Percentiles rank a stretch among this genome's conserved stretches.
Conservation (phyloP, 2,113 vertebrate genomes). For the rabbit (Oryctolagus cuniculus) region DNA sequence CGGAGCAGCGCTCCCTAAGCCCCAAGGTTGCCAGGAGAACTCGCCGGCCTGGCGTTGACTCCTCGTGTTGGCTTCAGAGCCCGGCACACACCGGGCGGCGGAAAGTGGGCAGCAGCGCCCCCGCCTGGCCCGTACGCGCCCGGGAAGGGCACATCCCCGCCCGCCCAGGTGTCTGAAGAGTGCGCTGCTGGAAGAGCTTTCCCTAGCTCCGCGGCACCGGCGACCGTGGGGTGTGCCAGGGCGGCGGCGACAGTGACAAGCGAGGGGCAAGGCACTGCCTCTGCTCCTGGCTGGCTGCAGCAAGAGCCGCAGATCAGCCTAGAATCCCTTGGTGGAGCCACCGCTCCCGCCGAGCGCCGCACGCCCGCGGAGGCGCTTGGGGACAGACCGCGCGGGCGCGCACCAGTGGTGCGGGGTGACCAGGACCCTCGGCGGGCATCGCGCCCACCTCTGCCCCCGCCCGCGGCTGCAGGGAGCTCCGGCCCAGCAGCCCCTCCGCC, state of each 20-base stretch:
- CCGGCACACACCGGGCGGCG: neutral
- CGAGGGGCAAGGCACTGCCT: conserved; percentile 23
- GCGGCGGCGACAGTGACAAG: neutral
- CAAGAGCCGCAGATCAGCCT: neutral
- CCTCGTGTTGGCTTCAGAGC: neutral
- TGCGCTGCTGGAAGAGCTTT: neutral
- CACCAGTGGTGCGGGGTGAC: neutral
- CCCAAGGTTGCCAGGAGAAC: neutral
- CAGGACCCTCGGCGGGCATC: conserved; percentile 14
- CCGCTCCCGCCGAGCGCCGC: neutral
- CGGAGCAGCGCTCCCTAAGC: rapidly evolving
- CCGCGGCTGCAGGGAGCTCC: conserved; percentile 63
- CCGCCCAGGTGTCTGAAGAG: conserved; percentile 33
- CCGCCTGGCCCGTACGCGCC: conserved; percentile 50
- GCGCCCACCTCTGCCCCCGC: neutral
- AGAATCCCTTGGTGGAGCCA: neutral
- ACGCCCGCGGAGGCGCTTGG: neutral
- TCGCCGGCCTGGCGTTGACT: neutral
- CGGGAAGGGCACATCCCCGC: neutral
- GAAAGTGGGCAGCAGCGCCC: conserved; percentile 55
- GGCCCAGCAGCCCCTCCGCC: conserved; percentile 68
- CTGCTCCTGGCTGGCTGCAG: neutral
- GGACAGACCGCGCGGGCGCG: conserved; percentile 21
- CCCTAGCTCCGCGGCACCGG: neutral
- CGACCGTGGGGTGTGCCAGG: neutral